Percentiles rank a stretch among this genome's conserved stretches.
These are phyloP conservation scores for Polypedilum pembai DNA, from an alignment of 1,140 invertebrate species.

Conservation along the genomic window DNA sequence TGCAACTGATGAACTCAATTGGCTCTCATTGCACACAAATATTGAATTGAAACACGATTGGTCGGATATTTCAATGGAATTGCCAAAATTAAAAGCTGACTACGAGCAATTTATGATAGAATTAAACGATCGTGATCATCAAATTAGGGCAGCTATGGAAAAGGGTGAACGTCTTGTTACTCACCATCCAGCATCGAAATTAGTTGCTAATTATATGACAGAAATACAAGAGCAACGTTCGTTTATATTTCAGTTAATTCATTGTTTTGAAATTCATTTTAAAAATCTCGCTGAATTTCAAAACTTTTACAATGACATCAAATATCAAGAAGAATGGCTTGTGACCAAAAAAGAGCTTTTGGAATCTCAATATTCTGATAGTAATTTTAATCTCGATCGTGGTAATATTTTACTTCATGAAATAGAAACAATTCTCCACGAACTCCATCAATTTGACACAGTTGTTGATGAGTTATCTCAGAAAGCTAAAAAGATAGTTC, in stretches of 20 bases:
- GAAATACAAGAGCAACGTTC: constrained; percentile 92
- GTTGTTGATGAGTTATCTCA: constrained; percentile 66
- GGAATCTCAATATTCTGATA: constrained; percentile 79
- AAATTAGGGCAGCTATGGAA: constrained; percentile 88
- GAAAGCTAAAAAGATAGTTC: constrained; percentile 69
- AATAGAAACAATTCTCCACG: constrained; percentile 83
- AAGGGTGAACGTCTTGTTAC: constrained; percentile 81
- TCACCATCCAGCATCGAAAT: constrained; percentile 86
- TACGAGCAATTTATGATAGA: constrained; percentile 89
- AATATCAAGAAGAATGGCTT: constrained; percentile 81
- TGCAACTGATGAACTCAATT: constrained; percentile 83
- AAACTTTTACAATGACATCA: constrained; percentile 78
- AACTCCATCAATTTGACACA: constrained; percentile 73
- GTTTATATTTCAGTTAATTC: constrained; percentile 82
- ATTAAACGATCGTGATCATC: constrained; percentile 81
- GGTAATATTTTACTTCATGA: constrained; percentile 83
- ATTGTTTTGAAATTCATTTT: constrained; percentile 84
- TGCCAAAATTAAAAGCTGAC: constrained; percentile 80
- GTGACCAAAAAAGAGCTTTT: constrained; percentile 76
- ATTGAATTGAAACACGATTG: constrained; percentile 85
- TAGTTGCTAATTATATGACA: constrained; percentile 84
- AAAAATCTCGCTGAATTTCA: constrained; percentile 80
- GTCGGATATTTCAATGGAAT: constrained; percentile 82
- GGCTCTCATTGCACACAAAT: constrained; percentile 90
- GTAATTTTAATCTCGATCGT: constrained; percentile 83